Percentiles rank a stretch among this genome's conserved stretches.
phyloP scores from a whole-genome alignment of 1,140 invertebrate genomes.

The Bombyx mori region ASM3026992v2 NC_085117.1:11338001-11338500 shows the following conservation, averaged over 20 bases:
- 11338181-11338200: constrained; percentile 49
- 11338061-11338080: constrained; percentile 15
- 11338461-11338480: no score
- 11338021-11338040: constrained; percentile 11
- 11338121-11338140: constrained; percentile 36
- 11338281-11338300: no score
- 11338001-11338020: constrained; percentile 5
- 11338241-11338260: background rate
- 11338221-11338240: constrained; percentile 33
- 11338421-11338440: no score
- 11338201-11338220: constrained; percentile 41
- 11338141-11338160: constrained; percentile 52
- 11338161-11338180: constrained; percentile 20
- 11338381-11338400: no score
- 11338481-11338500: no score
- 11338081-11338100: constrained; percentile 31
- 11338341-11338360: no score
- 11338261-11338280: no score
- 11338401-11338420: no score
- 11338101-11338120: constrained; percentile 32
- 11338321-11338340: no score
- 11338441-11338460: no score
- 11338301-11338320: no score
- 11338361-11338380: no score
- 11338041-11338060: constrained; percentile 16